Percentiles rank a stretch among this genome's conserved stretches.
Conservation (phyloP, 2,797 vertebrate genomes). For the Phataginus tetradactyla region DNA sequence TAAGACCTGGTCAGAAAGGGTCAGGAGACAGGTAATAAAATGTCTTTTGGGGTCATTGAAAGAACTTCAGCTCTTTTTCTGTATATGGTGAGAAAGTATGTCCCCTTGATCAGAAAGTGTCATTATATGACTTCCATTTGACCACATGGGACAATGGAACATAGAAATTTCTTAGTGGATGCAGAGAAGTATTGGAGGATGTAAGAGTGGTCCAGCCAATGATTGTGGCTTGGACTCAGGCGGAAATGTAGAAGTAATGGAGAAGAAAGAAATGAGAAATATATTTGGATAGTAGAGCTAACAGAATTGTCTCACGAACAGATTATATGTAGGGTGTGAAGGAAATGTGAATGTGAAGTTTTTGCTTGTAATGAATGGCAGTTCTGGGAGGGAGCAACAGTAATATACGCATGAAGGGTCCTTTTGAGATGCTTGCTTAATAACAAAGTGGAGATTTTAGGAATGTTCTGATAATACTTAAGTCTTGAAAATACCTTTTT, state of each 20-base stretch:
- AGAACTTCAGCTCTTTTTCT: not conserved
- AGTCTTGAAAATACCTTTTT: not conserved
- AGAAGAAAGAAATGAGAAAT: not conserved
- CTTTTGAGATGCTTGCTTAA: not conserved
- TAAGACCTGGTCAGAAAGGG: not conserved
- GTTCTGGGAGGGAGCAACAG: not conserved
- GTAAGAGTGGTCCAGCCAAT: not conserved
- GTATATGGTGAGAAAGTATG: not conserved
- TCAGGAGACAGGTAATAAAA: not conserved
- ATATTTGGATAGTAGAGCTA: not conserved
- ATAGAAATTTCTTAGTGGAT: not conserved
- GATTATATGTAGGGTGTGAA: not conserved
- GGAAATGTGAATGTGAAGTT: not conserved
- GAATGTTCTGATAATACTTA: not conserved
- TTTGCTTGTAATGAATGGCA: not conserved
- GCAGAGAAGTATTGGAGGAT: not conserved
- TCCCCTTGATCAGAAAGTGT: not conserved
- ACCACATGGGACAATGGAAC: not conserved
- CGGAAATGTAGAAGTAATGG: not conserved
- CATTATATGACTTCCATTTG: not conserved
- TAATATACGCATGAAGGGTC: not conserved
- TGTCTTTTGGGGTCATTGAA: not conserved
- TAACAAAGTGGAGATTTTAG: not conserved
- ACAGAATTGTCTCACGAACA: not conserved
- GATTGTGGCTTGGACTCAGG: no score